Conservation (phyloP, 2,797 vertebrate genomes). For the Parauchenoglanis ngamensis region DNA sequence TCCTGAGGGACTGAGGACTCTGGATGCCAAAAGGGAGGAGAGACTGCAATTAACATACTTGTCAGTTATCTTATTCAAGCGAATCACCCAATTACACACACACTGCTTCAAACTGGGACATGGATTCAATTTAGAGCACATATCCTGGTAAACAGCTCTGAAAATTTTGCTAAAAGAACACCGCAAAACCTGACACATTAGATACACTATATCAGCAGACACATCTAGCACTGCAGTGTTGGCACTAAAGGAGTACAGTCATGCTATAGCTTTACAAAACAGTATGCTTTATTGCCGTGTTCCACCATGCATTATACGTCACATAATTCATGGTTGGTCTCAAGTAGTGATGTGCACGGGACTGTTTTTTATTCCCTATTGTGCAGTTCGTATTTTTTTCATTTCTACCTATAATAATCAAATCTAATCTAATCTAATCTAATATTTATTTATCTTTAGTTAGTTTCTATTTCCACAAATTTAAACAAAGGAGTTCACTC, state of each 20-base stretch:
- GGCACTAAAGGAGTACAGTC: neutral
- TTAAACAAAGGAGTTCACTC: neutral
- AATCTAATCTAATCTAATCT: too few relatives aligned
- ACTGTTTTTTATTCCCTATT: neutral
- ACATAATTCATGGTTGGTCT: neutral
- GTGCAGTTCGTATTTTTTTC: neutral
- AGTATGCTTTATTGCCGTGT: neutral
- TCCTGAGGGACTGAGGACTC: conserved; percentile 45
- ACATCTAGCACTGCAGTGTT: neutral
- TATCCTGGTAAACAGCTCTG: conserved; percentile 52
- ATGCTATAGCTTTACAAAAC: neutral
- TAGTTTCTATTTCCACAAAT: neutral
- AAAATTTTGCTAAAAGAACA: conserved; percentile 35
- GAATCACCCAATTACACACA: conserved; percentile 57
- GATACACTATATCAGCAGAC: conserved; percentile 8
- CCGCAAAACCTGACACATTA: conserved; percentile 20
- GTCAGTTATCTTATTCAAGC: conserved; percentile 57
- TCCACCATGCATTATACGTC: neutral
- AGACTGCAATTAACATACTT: conserved; percentile 60
- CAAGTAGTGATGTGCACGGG: neutral
- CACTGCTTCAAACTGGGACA: conserved; percentile 52
- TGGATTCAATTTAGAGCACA: conserved; percentile 45
- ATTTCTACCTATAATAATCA: neutral
- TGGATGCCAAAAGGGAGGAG: conserved; percentile 49
- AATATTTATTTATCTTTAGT: neutral